Base-by-base conservation (phyloP, 2,797 vertebrate genomes). In the Nyctibius grandis region DNA sequence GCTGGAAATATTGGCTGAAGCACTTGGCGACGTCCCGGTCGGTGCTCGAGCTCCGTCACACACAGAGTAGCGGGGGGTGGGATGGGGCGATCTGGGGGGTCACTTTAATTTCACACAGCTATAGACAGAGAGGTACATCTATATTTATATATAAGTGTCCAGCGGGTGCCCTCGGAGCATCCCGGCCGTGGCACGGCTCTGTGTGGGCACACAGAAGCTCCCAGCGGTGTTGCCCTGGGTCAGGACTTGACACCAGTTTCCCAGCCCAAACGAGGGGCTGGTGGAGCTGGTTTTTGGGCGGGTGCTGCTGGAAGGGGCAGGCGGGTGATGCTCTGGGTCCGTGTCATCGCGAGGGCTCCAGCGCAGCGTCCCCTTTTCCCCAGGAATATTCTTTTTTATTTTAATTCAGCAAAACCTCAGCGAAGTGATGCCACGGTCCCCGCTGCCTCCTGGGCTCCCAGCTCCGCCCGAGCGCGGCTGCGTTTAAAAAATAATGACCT, bases 181-280 rank as follows among this genome's bases (percentile, higher is more conserved):
- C 48, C 56, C 36, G 15, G 54, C 42, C 6, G 3, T 1, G 3
- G 47, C 61, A 28, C 0, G 2, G 42, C 76, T 60, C 23, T 10
- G 23, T 12, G 11, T 2, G 47, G 47, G 63, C 33, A 50, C 65
- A 6, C 6, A 50, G 2, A 6, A 17, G 51, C 38, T 70, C 72
- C 83, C 65, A 17, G 34, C 1, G 6, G 16, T 9, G 12, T 9
- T 48, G 47, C 16, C 51, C 36, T 6, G 34, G 22, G 29, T 31
- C 40, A 70, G 65, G 74, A 36, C 72, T 48, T 1, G 3, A 56
- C 26, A 57, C 38, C 17, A 1, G 9, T 51, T 77, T 67, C 61
- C 57, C 48, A 69, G 34, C 12, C 48, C 2, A 0, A 38, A 8
- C 0, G 0, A 48, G 20, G 29, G 9, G 14, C 73, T n/a, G 73